Evolutionary conservation across 2,888 invertebrate species (phyloP).

Genomic region (Danaus chrysippus): DNA sequence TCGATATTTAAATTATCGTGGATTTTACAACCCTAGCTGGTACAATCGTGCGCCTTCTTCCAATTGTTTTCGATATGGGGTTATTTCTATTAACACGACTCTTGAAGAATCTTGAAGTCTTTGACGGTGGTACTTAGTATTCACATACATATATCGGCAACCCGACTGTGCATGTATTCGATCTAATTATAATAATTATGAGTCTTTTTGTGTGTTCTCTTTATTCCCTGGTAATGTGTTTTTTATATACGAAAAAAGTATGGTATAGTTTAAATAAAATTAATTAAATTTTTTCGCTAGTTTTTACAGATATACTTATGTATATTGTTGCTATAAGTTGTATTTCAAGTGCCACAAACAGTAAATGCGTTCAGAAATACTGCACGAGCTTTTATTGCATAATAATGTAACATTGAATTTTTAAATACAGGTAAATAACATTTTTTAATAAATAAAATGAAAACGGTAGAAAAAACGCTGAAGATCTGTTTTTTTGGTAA

Average conservation of each 20-base stretch:
- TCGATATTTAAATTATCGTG: conserved; percentile 25
- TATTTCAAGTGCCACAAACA: too few relatives aligned
- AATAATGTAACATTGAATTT: too few relatives aligned
- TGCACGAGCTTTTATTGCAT: too few relatives aligned
- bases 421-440: too few relatives aligned
- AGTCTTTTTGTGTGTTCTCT: conserved; percentile 41
- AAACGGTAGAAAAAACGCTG: too few relatives aligned
- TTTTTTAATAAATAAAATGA: too few relatives aligned
- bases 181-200: conserved; percentile 63
- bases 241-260: not conserved
- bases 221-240: conserved; percentile 32
- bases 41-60: conserved; percentile 68
- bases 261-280: not conserved
- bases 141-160: conserved; percentile 41
- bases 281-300: not conserved
- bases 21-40: conserved; percentile 34
- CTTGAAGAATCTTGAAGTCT: conserved; percentile 60
- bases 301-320: not conserved
- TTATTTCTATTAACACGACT: conserved; percentile 75
- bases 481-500: too few relatives aligned
- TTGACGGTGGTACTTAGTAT: conserved; percentile 67
- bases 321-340: too few relatives aligned
- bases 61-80: conserved; percentile 77
- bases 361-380: too few relatives aligned
- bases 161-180: conserved; percentile 58